phyloP scores from a whole-genome alignment of 2,888 invertebrate species.

The Diadegma fenestrale region DNA sequence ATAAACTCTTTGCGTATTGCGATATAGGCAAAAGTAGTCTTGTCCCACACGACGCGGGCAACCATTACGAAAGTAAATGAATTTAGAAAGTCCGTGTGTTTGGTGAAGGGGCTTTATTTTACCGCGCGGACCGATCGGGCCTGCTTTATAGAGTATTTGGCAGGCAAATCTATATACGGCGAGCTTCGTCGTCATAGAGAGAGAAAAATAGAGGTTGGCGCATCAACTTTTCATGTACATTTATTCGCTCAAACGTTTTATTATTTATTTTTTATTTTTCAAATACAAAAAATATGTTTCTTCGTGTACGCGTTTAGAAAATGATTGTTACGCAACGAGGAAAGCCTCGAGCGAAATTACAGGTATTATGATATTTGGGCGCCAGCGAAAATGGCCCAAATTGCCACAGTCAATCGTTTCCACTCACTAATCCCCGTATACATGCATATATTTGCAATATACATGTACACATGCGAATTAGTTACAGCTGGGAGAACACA shows the following conservation, averaged over 20 bases:
- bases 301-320: background rate
- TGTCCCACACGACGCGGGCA: conserved; percentile 33
- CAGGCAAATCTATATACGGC: conserved; percentile 39
- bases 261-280: conserved; percentile 20
- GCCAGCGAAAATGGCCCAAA: conserved; percentile 81
- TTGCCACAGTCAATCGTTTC: conserved; percentile 80
- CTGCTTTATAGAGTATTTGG: conserved; percentile 28
- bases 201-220: conserved; percentile 36
- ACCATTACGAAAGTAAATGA: conserved; percentile 84
- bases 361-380: conserved; percentile 21
- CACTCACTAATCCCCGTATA: background rate
- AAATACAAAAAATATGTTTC: conserved; percentile 28
- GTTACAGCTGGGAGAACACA: conserved; percentile 83
- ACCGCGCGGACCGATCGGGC: conserved; percentile 13
- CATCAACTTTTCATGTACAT: conserved; percentile 39
- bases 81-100: conserved; percentile 82
- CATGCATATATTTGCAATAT: background rate
- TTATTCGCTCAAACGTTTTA: conserved; percentile 34
- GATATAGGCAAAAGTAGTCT: conserved; percentile 32
- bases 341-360: conserved; percentile 8
- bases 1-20: conserved; percentile 22
- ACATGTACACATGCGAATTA: conserved; percentile 28
- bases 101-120: conserved; percentile 79
- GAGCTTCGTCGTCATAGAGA: conserved; percentile 20
- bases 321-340: conserved; percentile 54